Evolutionary conservation across 2,888 invertebrate genomes (phyloP).

Genomic region (Drosophila infuscata): DNA sequence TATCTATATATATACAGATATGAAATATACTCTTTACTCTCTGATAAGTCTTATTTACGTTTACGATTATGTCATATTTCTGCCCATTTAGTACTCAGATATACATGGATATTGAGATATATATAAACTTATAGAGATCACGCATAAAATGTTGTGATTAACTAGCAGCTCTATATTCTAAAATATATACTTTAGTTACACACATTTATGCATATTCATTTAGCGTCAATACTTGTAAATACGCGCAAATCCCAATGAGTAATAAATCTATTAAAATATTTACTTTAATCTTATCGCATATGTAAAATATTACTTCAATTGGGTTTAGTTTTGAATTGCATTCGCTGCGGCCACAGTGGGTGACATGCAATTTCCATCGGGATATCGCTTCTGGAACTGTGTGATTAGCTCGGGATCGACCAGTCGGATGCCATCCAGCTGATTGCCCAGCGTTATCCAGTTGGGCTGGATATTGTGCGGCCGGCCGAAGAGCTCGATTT

Average conservation of each 20-base stretch:
- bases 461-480: slow-evolving; percentile 99
- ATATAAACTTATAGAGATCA: slow-evolving; percentile 10
- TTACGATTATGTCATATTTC: slow-evolving; percentile 36
- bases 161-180: slow-evolving; percentile 11
- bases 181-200: slow-evolving; percentile 11
- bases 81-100: slow-evolving; percentile 30
- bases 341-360: slow-evolving; percentile 76
- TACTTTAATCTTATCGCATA: slow-evolving; percentile 37
- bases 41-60: slow-evolving; percentile 44
- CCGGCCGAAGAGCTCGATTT: slow-evolving; percentile 98
- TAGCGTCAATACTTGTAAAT: slow-evolving; percentile 57
- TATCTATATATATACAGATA: slow-evolving; percentile 22
- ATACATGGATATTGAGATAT: not conserved
- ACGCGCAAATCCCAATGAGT: slow-evolving; percentile 67
- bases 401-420: slow-evolving; percentile 96
- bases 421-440: slow-evolving; percentile 96
- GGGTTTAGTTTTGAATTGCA: slow-evolving; percentile 59
- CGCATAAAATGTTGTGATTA: slow-evolving; percentile 40
- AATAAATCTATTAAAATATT: slow-evolving; percentile 64
- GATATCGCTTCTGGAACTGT: slow-evolving; percentile 95
- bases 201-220: slow-evolving; percentile 31
- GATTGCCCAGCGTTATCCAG: slow-evolving; percentile 99
- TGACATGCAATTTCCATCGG: slow-evolving; percentile 90
- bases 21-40: slow-evolving; percentile 25
- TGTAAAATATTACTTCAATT: not conserved